Evolutionary conservation across 2,888 invertebrate species (phyloP).

Genomic region (Strigamia crassipes): DNA sequence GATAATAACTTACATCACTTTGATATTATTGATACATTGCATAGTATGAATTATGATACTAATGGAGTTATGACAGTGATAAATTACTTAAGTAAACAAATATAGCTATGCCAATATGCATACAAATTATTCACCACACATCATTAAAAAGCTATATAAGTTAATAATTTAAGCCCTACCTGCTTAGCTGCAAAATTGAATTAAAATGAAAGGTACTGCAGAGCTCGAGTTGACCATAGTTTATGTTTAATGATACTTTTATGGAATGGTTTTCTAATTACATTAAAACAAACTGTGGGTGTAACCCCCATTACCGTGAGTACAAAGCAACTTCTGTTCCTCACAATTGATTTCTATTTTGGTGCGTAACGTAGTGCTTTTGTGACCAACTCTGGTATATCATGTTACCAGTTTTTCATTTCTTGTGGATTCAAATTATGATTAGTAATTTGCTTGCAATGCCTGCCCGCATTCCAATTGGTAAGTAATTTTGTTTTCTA

Average conservation of each 20-base stretch:
- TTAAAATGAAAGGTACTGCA: background rate
- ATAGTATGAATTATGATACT: too few relatives aligned
- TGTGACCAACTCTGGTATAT: background rate
- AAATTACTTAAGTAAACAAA: too few relatives aligned
- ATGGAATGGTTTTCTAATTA: background rate
- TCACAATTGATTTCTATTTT: conserved; percentile 7
- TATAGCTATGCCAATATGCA: too few relatives aligned
- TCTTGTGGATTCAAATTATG: background rate
- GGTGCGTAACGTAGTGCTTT: background rate
- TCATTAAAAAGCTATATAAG: background rate
- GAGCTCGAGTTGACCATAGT: background rate
- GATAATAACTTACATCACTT: too few relatives aligned
- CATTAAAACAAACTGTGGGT: background rate
- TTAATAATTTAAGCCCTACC: background rate
- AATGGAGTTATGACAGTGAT: too few relatives aligned
- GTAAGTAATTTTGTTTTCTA: background rate
- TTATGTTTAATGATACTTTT: background rate
- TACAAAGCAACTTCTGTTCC: background rate
- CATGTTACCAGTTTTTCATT: background rate
- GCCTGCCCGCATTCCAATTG: background rate
- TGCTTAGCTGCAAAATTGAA: background rate
- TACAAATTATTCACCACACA: background rate
- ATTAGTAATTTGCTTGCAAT: background rate
- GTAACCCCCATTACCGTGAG: background rate
- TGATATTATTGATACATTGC: too few relatives aligned